Evolutionary conservation across 2,113 vertebrate genomes (phyloP).

Genomic region (Mystacornis crossleyi): DNA sequence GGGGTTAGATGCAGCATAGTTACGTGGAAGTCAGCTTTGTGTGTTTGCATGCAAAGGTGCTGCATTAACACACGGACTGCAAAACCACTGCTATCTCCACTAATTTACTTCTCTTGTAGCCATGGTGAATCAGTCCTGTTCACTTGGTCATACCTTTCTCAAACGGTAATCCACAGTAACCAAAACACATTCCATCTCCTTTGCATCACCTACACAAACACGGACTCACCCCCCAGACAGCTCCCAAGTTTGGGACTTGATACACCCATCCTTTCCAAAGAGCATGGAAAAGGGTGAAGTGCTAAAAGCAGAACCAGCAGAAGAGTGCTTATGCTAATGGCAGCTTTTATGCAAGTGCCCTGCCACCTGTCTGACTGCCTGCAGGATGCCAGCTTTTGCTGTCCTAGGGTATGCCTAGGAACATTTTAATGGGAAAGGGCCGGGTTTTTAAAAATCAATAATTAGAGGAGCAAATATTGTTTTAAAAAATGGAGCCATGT

Average conservation of each 20-base stretch:
- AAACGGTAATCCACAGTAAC: neutral
- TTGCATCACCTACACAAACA: neutral
- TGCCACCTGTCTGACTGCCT: neutral
- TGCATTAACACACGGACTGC: neutral
- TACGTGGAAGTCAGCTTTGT: neutral
- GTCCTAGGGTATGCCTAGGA: neutral
- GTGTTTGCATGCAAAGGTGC: neutral
- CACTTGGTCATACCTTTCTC: neutral
- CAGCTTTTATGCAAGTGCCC: neutral
- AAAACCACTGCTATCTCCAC: neutral
- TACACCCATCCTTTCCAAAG: neutral
- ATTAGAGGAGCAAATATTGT: neutral
- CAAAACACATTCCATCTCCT: neutral
- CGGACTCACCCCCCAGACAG: accelerated
- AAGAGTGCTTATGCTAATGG: neutral
- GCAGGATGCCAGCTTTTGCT: neutral
- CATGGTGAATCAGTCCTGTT: neutral
- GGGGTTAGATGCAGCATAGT: neutral
- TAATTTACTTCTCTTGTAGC: neutral
- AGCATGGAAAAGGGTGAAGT: neutral
- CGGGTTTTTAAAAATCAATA: neutral
- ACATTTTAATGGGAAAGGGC: neutral
- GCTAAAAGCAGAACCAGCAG: neutral
- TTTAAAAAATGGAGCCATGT: accelerated
- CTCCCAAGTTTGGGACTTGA: neutral